Percentiles rank a stretch among this genome's conserved stretches.
Conservation (phyloP, 2,113 vertebrate species). For the Macrotis lagotis region DNA sequence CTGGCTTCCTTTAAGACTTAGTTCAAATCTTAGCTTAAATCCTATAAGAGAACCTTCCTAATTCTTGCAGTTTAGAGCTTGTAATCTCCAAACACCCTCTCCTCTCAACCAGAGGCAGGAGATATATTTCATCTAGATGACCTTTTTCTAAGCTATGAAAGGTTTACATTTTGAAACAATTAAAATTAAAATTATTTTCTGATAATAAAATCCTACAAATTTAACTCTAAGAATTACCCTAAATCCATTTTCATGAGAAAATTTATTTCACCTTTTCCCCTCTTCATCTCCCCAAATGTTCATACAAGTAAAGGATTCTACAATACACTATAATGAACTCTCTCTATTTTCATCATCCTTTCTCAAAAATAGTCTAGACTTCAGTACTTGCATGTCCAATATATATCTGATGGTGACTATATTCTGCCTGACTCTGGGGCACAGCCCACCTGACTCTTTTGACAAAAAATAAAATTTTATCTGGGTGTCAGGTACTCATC, state of each 20-base stretch:
- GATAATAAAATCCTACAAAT: background rate
- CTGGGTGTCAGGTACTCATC: background rate
- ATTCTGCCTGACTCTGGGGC: background rate
- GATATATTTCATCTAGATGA: background rate
- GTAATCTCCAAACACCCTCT: background rate
- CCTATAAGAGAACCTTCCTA: background rate
- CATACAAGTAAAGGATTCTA: conserved; percentile 28
- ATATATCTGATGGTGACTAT: background rate
- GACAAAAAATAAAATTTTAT: background rate
- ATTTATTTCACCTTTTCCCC: conserved; percentile 27
- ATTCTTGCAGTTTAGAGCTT: background rate
- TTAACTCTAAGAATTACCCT: conserved; percentile 19
- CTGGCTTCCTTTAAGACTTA: background rate
- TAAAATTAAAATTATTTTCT: conserved; percentile 39
- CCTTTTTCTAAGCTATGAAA: background rate
- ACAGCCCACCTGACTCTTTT: background rate
- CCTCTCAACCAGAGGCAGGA: background rate
- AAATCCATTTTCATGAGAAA: conserved; percentile 30
- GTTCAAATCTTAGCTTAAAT: background rate
- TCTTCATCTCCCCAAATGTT: conserved; percentile 36
- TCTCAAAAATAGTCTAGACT: background rate
- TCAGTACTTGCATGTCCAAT: background rate
- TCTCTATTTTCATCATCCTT: background rate
- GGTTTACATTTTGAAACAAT: background rate
- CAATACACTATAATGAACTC: background rate